phyloP scores from a whole-genome alignment of 2,113 vertebrate genomes.

The Zosterops japonicus region DNA sequence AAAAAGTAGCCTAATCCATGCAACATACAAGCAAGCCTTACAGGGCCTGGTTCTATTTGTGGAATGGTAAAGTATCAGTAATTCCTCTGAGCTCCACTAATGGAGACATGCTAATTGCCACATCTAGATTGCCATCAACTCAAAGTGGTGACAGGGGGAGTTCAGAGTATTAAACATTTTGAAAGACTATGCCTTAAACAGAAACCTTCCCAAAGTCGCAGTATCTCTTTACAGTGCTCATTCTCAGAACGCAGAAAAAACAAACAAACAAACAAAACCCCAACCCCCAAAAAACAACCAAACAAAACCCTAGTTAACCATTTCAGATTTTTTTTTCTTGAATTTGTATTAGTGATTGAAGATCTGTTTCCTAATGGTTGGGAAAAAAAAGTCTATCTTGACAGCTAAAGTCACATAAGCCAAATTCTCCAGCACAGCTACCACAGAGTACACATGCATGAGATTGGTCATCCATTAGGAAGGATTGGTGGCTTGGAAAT shows the following conservation, averaged over 20 bases:
- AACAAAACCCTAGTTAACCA: not conserved
- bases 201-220: not conserved
- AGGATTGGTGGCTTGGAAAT: not conserved
- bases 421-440: not conserved
- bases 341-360: not conserved
- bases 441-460: not conserved
- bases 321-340: not conserved
- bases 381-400: not conserved
- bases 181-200: not conserved
- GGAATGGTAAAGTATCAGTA: conserved; percentile 1
- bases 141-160: not conserved
- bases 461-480: not conserved
- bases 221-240: not conserved
- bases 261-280: not conserved
- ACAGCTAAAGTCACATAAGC: not conserved
- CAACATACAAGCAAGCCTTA: not conserved
- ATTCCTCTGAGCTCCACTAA: not conserved
- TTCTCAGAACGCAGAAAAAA: not conserved
- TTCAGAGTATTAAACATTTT: not conserved
- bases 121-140: not conserved
- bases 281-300: not conserved
- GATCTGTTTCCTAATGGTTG: not conserved
- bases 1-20: conserved; percentile 27
- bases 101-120: not conserved
- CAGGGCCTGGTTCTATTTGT: not conserved